Conservation (phyloP, 1,140 invertebrate genomes). For the Plodia interpunctella region DNA sequence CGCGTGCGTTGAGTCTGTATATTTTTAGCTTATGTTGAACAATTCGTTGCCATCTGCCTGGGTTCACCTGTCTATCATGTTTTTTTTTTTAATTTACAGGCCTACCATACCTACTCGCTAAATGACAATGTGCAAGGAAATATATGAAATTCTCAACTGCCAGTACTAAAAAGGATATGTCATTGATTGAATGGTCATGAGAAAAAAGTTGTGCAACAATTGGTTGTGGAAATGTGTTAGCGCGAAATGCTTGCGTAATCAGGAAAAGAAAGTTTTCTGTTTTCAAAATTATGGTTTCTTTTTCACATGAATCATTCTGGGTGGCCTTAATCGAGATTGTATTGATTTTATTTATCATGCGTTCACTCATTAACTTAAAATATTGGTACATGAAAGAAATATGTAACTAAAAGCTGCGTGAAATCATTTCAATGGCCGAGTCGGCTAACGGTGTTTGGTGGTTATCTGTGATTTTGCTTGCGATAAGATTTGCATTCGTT, state of each 20-base stretch:
- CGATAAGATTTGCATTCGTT: constrained; percentile 18
- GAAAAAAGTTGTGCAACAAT: constrained; percentile 9
- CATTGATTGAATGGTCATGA: constrained; percentile 7
- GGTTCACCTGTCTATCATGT: constrained; percentile 69
- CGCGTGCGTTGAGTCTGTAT: constrained; percentile 29
- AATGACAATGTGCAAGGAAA: constrained; percentile 48
- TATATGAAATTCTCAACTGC: constrained; percentile 60
- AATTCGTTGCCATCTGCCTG: constrained; percentile 65
- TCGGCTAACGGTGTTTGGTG: too few relatives aligned
- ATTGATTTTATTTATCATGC: constrained; percentile 10
- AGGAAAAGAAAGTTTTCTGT: constrained; percentile 2
- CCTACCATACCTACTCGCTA: constrained; percentile 42
- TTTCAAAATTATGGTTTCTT: background rate
- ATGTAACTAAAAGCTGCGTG: too few relatives aligned
- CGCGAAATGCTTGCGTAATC: background rate
- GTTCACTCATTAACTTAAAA: constrained; percentile 10
- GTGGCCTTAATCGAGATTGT: background rate
- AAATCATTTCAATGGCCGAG: too few relatives aligned
- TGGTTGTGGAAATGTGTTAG: background rate
- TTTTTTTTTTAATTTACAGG: constrained; percentile 59
- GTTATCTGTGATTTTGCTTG: too few relatives aligned
- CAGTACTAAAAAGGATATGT: constrained; percentile 23
- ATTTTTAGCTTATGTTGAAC: constrained; percentile 69
- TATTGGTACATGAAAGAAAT: too few relatives aligned
- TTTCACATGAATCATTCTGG: background rate